phyloP scores from a whole-genome alignment of 2,797 vertebrate species.

The Acanthurus leucopareius region DNA sequence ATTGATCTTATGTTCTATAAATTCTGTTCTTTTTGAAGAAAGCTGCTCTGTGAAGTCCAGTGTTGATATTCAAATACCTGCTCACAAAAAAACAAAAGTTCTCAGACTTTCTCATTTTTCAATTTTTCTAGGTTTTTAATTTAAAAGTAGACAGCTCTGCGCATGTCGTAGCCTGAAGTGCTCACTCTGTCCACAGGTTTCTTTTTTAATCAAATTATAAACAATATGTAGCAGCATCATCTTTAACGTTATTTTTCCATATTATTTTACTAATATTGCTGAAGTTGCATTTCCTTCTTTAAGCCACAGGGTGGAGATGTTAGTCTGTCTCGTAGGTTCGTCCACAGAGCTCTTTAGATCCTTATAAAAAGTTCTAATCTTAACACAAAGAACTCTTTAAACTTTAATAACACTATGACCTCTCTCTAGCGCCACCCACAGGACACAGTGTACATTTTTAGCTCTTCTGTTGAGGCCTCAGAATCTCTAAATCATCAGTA shows the following conservation, averaged over 20 bases:
- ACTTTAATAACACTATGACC: background rate
- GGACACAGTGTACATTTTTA: background rate
- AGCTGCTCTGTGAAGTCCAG: constrained; percentile 27
- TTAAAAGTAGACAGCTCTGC: too few species aligned
- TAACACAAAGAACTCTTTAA: background rate
- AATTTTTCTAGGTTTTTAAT: too few species aligned
- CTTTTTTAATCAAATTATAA: background rate
- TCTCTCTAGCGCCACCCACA: background rate
- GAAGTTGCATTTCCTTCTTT: background rate
- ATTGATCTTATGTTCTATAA: background rate
- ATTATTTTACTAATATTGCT: background rate
- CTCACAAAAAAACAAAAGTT: background rate
- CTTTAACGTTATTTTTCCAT: background rate
- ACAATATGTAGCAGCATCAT: constrained; percentile 22
- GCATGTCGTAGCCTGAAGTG: background rate
- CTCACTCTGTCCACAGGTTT: background rate
- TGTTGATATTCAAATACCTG: constrained; percentile 25
- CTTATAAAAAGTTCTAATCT: background rate
- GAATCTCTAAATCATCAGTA: background rate
- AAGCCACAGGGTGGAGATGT: background rate
- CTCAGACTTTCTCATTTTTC: background rate
- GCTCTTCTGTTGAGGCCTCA: background rate
- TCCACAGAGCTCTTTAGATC: too few species aligned
- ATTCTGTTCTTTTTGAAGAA: constrained; percentile 3
- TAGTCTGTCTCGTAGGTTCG: too few species aligned